Conservation (phyloP, 2,113 vertebrate species). For the Forbesichthys agassizii region DNA sequence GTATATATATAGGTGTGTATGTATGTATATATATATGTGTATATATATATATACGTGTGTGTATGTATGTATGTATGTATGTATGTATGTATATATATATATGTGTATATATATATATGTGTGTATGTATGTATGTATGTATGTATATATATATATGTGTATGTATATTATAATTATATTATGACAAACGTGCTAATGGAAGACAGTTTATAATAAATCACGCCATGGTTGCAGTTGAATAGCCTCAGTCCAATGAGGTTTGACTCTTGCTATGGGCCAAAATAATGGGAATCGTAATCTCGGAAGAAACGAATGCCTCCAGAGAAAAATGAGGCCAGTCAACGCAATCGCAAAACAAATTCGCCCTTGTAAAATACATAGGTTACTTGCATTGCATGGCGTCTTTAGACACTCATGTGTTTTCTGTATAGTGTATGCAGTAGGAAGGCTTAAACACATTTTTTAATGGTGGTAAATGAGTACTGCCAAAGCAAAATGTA, state of each 20-base stretch:
- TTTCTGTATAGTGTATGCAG: slow-evolving; percentile 7
- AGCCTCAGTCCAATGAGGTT: slow-evolving; percentile 53
- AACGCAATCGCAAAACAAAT: slow-evolving; percentile 57
- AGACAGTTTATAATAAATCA: slow-evolving; percentile 47
- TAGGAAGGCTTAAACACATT: slow-evolving; percentile 70
- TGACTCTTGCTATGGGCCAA: slow-evolving; percentile 48
- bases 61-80: background rate
- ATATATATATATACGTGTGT: no score
- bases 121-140: background rate
- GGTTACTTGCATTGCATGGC: slow-evolving; percentile 51
- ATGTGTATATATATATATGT: no score
- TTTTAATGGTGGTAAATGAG: slow-evolving; percentile 83
- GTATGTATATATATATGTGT: no score
- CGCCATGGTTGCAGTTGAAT: slow-evolving; percentile 37
- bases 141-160: no score
- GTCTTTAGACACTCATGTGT: slow-evolving; percentile 60
- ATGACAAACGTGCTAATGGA: background rate
- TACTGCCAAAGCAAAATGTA: slow-evolving; percentile 35
- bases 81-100: no score
- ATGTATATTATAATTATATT: no score
- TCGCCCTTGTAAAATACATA: slow-evolving; percentile 39
- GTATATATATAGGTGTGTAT: no score
- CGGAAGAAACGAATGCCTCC: slow-evolving; percentile 58
- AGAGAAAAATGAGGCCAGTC: slow-evolving; percentile 38
- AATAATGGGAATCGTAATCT: slow-evolving; percentile 51